Conservation (phyloP, 2,113 vertebrate species). For the Pelmatolapia mariae region DNA sequence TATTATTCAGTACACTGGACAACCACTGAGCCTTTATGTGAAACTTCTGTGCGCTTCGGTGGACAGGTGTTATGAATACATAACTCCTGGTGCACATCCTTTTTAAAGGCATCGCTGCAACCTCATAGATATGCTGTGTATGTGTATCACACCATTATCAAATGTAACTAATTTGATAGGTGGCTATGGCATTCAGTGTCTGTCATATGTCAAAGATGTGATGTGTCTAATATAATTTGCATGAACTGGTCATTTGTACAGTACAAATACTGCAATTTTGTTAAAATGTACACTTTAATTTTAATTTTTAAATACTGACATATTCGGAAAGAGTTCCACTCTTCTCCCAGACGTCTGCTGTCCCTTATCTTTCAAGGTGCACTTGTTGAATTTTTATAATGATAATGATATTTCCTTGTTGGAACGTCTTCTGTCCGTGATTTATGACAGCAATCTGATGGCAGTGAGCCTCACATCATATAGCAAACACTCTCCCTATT, state of each 20-base stretch:
- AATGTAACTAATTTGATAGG: not conserved
- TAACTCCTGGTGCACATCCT: fast-evolving
- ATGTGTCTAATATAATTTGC: not conserved
- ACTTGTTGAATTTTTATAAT: not conserved
- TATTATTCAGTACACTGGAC: not conserved
- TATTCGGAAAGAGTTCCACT: fast-evolving
- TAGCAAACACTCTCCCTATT: not conserved
- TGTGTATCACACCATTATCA: not conserved
- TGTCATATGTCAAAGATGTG: not conserved
- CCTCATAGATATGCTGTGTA: not conserved
- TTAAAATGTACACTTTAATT: not conserved
- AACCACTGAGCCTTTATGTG: not conserved
- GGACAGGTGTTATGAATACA: not conserved
- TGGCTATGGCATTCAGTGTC: fast-evolving
- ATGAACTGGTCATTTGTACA: fast-evolving
- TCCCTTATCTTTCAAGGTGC: not conserved
- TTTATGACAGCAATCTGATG: not conserved
- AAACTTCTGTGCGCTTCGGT: fast-evolving
- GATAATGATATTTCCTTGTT: not conserved
- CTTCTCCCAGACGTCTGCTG: not conserved
- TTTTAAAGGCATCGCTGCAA: fast-evolving
- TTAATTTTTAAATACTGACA: not conserved
- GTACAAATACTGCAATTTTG: not conserved
- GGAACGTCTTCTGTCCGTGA: not conserved
- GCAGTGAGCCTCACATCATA: not conserved